Percentiles rank a stretch among this genome's conserved stretches.
Conservation (phyloP, 35 echinoderm and acorn worm species). For the Patiria miniata region DNA sequence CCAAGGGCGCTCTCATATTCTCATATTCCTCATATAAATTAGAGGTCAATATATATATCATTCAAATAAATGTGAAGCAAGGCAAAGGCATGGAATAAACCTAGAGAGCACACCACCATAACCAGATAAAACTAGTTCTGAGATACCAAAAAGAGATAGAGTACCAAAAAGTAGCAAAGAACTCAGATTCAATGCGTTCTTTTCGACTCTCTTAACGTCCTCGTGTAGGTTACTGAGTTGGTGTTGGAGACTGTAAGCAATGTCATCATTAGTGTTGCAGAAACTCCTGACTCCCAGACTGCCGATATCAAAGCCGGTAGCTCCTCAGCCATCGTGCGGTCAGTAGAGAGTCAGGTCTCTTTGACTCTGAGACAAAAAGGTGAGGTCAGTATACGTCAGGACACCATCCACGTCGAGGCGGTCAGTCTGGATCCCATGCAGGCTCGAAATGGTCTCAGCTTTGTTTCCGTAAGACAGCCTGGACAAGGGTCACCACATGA, state of each 20-base stretch:
- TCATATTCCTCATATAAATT: too few species aligned
- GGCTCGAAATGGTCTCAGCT: neutral
- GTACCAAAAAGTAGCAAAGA: too few species aligned
- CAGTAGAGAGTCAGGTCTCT: neutral
- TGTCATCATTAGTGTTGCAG: neutral
- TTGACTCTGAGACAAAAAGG: neutral
- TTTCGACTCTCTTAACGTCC: too few species aligned
- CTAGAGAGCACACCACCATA: too few species aligned
- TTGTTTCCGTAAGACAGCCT: neutral
- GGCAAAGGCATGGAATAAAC: too few species aligned
- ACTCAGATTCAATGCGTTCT: too few species aligned
- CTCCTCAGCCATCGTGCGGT: constrained; percentile 5
- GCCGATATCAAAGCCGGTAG: neutral
- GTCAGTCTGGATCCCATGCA: neutral
- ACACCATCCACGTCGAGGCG: constrained; percentile 1
- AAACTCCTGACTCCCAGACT: neutral
- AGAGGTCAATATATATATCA: too few species aligned
- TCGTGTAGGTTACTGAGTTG: constrained; percentile 1
- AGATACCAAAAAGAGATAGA: too few species aligned
- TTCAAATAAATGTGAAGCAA: too few species aligned
- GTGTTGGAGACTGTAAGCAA: constrained; percentile 27
- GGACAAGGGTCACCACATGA: neutral
- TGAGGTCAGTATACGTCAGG: neutral
- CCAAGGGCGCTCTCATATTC: too few species aligned
- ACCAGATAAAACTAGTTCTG: too few species aligned